phyloP scores from a whole-genome alignment of 1,140 invertebrate genomes.

The Dendroctonus ponderosae region DNA sequence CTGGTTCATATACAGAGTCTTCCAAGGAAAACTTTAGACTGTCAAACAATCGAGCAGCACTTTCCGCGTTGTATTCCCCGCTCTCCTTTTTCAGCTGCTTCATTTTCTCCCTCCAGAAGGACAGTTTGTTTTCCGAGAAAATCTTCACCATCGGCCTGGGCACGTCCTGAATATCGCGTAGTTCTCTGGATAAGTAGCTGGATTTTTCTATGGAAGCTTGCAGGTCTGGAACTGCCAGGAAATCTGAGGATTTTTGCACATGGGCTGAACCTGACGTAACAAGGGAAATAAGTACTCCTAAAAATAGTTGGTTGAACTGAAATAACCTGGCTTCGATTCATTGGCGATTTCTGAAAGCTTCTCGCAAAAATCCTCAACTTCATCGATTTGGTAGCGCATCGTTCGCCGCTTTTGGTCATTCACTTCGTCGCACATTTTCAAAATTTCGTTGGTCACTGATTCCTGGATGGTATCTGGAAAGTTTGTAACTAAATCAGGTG shows the following conservation, averaged over 20 bases:
- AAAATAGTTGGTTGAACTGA: too few relatives aligned
- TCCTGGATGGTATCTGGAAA: conserved; percentile 10
- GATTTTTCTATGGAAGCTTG: conserved; percentile 18
- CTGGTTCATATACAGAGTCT: conserved; percentile 23
- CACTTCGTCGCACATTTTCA: neutral
- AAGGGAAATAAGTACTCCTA: too few relatives aligned
- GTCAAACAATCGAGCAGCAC: conserved; percentile 19
- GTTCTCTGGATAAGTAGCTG: conserved; percentile 26
- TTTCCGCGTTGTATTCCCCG: neutral
- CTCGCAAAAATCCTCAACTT: conserved; percentile 24
- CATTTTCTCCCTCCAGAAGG: conserved; percentile 7
- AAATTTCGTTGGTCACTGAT: conserved; percentile 4
- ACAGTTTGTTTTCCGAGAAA: conserved; percentile 22
- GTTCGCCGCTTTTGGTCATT: conserved; percentile 11
- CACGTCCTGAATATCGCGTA: neutral
- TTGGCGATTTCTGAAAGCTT: conserved; percentile 9
- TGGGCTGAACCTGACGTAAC: too few relatives aligned
- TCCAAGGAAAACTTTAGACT: conserved; percentile 19
- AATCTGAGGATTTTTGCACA: too few relatives aligned
- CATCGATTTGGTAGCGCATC: conserved; percentile 19
- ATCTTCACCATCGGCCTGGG: conserved; percentile 19
- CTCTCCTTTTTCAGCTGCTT: conserved; percentile 5
- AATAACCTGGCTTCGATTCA: neutral
- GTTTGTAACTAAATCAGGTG: neutral
- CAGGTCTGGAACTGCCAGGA: conserved; percentile 15